Percentiles rank a stretch among this genome's conserved stretches.
Evolutionary conservation across 2,888 invertebrate genomes (phyloP).

Genomic region (Cataglyphis rosenhaueri): DNA sequence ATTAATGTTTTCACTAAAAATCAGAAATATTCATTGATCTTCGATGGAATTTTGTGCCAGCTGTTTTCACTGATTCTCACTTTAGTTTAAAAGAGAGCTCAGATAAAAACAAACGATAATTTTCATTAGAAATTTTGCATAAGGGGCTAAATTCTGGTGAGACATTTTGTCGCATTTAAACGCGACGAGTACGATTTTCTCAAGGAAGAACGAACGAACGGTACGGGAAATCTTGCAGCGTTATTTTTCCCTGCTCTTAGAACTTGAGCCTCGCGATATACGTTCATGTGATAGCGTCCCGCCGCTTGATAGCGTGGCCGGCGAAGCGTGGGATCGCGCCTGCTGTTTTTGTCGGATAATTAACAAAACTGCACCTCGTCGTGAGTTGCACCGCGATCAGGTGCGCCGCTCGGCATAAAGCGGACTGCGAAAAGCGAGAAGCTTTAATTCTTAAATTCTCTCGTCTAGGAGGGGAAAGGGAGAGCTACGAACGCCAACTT

Average conservation of each 20-base stretch:
- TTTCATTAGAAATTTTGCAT: background rate
- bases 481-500: conserved; percentile 16
- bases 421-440: conserved; percentile 6
- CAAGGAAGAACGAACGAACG: background rate
- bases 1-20: no score
- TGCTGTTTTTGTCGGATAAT: conserved; percentile 83
- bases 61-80: no score
- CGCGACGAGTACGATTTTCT: background rate
- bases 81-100: background rate
- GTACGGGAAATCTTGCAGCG: conserved; percentile 58
- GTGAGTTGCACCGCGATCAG: conserved; percentile 54
- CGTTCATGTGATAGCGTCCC: conserved; percentile 62
- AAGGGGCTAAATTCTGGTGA: background rate
- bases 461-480: background rate
- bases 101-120: background rate
- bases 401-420: conserved; percentile 30
- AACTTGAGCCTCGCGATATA: conserved; percentile 2
- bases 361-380: conserved; percentile 79
- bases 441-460: conserved; percentile 64
- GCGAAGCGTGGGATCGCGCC: conserved; percentile 76
- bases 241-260: conserved; percentile 54
- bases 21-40: no score
- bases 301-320: conserved; percentile 64
- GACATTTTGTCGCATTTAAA: background rate
- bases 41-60: no score